Percentiles rank a stretch among this genome's conserved stretches.
phyloP scores from a whole-genome alignment of 1,140 invertebrate genomes.

The Apocrypta bakeri region DNA sequence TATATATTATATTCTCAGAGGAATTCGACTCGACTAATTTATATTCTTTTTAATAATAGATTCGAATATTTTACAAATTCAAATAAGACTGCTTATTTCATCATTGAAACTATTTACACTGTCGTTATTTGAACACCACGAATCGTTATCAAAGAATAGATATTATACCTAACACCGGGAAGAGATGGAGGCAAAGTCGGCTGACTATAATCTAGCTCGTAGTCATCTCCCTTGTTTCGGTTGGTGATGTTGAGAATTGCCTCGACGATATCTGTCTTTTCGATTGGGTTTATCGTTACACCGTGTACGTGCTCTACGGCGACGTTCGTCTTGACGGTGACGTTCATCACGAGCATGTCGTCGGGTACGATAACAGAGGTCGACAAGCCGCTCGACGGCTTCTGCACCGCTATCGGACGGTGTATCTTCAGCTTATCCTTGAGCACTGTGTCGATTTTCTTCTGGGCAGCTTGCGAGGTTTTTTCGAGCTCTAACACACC shows the following conservation, averaged over 20 bases:
- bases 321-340: constrained; percentile 71
- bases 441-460: not conserved
- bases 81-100: constrained; percentile 24
- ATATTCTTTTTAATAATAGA: too few species aligned
- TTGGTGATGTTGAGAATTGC: constrained; percentile 72
- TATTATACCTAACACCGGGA: constrained; percentile 79
- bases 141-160: not conserved
- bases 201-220: constrained; percentile 80
- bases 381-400: constrained; percentile 53
- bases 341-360: constrained; percentile 69
- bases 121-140: too few species aligned
- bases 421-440: constrained; percentile 23
- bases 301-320: constrained; percentile 65
- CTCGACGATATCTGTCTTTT: constrained; percentile 69
- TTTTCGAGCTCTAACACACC: not conserved
- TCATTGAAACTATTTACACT: too few species aligned
- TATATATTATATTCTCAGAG: not conserved
- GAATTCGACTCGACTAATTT: constrained; percentile 35
- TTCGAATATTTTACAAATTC: constrained; percentile 40
- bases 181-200: constrained; percentile 83
- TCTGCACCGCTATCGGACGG: constrained; percentile 37
- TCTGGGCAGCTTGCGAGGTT: not conserved
- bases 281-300: constrained; percentile 64
- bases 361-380: constrained; percentile 64
- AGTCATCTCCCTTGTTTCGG: constrained; percentile 67